phyloP scores from a whole-genome alignment of 2,113 vertebrate genomes.

The Gulo gulo region DNA sequence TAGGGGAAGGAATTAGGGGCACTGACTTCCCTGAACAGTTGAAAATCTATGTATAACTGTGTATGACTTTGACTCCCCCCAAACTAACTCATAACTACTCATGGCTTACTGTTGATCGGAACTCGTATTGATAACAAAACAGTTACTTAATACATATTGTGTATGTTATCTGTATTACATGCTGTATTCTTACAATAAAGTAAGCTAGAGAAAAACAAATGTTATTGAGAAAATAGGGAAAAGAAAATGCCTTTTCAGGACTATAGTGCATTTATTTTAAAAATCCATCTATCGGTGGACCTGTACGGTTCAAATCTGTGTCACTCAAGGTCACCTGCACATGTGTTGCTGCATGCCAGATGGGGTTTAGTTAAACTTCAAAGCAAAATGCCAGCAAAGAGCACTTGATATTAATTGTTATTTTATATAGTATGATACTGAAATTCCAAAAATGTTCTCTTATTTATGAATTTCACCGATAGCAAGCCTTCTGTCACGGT shows the following conservation, averaged over 20 bases:
- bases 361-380: neutral
- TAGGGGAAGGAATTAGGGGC: neutral
- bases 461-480: neutral
- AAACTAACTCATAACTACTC: neutral
- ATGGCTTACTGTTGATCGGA: neutral
- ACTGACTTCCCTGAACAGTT: neutral
- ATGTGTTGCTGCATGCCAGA: neutral
- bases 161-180: neutral
- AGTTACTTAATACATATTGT: neutral
- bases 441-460: neutral
- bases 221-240: neutral
- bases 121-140: neutral
- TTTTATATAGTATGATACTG: neutral
- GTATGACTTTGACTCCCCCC: neutral
- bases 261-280: neutral
- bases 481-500: neutral
- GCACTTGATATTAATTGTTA: neutral
- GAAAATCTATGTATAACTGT: neutral
- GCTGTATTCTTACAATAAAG: neutral
- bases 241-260: neutral
- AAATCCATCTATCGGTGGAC: neutral
- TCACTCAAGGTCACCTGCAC: neutral
- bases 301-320: neutral
- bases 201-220: neutral
- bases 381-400: slow-evolving; percentile 16